Percentiles rank a stretch among this genome's conserved stretches.
Evolutionary conservation across 2,797 vertebrate genomes (phyloP).

Genomic region (Erethizon dorsatum): DNA sequence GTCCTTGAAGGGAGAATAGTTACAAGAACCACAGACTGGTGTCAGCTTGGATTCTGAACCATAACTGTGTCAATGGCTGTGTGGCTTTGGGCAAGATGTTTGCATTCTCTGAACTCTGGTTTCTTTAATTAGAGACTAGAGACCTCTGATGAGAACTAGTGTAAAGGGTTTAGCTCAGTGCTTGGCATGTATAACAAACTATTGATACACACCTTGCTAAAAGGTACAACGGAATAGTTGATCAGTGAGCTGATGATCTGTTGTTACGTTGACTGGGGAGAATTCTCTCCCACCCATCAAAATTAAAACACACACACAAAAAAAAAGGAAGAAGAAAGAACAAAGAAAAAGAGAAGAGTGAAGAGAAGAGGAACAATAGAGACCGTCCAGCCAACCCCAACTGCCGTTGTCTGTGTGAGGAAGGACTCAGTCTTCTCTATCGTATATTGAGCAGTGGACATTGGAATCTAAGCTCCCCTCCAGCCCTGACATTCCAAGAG

Average conservation of each 20-base stretch:
- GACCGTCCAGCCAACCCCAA: neutral
- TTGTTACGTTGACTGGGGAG: neutral
- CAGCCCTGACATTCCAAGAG: conserved; percentile 82
- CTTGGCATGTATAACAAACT: neutral
- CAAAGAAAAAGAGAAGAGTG: neutral
- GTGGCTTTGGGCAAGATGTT: conserved; percentile 34
- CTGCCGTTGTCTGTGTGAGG: neutral
- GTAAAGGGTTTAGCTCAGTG: neutral
- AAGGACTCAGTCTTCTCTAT: conserved; percentile 75
- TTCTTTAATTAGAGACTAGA: conserved; percentile 55
- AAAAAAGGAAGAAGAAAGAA: neutral
- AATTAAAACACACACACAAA: neutral
- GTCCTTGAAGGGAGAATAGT: neutral
- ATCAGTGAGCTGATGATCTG: neutral
- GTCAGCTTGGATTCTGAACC: conserved; percentile 18
- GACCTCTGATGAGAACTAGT: neutral
- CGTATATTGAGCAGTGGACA: conserved; percentile 64
- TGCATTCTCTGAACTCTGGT: conserved; percentile 9
- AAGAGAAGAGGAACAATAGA: neutral
- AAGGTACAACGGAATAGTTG: neutral
- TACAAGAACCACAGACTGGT: neutral
- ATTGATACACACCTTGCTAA: neutral
- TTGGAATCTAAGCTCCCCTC: conserved; percentile 79
- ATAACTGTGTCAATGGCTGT: neutral
- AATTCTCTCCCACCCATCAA: neutral